phyloP scores from a whole-genome alignment of 2,888 invertebrate genomes.

The Omphaloscelis lunosa region DNA sequence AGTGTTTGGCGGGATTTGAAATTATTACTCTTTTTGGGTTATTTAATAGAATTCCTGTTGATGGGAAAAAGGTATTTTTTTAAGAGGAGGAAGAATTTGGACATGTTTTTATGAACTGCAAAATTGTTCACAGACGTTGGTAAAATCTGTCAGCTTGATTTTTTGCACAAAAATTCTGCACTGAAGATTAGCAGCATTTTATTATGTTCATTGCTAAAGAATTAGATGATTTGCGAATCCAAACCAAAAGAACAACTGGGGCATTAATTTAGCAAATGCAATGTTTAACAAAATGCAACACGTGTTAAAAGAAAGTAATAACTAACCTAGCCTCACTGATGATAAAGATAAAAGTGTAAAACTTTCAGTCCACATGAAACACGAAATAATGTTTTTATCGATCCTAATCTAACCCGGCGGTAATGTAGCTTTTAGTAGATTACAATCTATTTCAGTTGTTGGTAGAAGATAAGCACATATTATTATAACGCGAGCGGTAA shows the following conservation, averaged over 20 bases:
- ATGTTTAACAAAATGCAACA: no score
- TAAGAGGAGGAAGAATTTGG: background rate
- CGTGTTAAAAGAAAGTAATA: background rate
- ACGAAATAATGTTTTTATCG: conserved; percentile 11
- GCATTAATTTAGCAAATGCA: no score
- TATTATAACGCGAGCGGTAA: conserved; percentile 36
- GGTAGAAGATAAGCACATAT: conserved; percentile 40
- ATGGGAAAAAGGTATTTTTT: background rate
- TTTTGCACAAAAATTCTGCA: no score
- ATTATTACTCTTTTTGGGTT: background rate
- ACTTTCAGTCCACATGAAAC: conserved; percentile 6
- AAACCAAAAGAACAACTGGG: no score
- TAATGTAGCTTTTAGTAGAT: conserved; percentile 27
- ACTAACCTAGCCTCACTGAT: background rate
- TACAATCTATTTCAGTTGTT: conserved; percentile 43
- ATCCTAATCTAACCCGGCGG: conserved; percentile 18
- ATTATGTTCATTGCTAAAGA: no score
- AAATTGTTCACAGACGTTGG: background rate
- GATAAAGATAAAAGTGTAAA: background rate
- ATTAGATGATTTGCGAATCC: no score
- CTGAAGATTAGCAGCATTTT: background rate
- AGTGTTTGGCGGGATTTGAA: conserved; percentile 15
- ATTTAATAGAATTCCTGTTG: background rate
- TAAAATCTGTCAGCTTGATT: background rate
- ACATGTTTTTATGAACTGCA: background rate